Base-by-base conservation (phyloP, 2,797 vertebrate species). In the Bradypodion ventrale region DNA sequence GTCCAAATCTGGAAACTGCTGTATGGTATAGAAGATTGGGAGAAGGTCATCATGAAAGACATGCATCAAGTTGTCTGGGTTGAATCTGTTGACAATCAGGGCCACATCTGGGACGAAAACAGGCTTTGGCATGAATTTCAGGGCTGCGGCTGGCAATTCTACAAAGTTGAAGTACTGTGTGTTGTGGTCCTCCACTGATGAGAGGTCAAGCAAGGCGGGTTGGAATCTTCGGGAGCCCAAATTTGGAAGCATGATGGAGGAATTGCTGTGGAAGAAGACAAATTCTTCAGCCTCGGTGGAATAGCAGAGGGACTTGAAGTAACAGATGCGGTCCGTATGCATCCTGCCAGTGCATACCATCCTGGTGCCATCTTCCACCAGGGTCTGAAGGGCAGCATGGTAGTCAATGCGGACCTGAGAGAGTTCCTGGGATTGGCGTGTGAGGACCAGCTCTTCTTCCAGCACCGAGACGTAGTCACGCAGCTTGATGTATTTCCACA, bases 81-180 rank as follows among this genome's bases (percentile, higher is more conserved):
- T 99, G 94, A 99, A 99, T 84, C 99, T 96, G 93, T 99, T 99
- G 59, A 97, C 82, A 35, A 99, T 98, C 49, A 99, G 96, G 0
- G 98, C 97, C 91, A 98, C 97, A 1, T 99, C 99, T 0, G 98
- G 98, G 82, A 99, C 97, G 0, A 99, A 99, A 88, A 99, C 98
- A 0, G 99, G 98, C 90, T 98, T 99, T 76, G 98, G 97, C 98
- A 99, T 97, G 78, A 97, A 98, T 87, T 98, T 98, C 87, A 99
- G 94, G 0, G 98, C 97, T 2, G 97, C 97, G 9, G 97, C 97
- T 0, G 99, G 98, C 88, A 99, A 96, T 91, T 99, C 99, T 90
- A 99, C 92, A 32, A 99, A 99, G 94, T 99, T 99, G 93, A 99
- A 99, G 93, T 99, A 99, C 90, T 99, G 99, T 0, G 98, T 97